These are phyloP conservation scores for Nemapogon koenigi DNA, from an alignment of 2,888 invertebrate species.

Conservation along the genomic window DNA sequence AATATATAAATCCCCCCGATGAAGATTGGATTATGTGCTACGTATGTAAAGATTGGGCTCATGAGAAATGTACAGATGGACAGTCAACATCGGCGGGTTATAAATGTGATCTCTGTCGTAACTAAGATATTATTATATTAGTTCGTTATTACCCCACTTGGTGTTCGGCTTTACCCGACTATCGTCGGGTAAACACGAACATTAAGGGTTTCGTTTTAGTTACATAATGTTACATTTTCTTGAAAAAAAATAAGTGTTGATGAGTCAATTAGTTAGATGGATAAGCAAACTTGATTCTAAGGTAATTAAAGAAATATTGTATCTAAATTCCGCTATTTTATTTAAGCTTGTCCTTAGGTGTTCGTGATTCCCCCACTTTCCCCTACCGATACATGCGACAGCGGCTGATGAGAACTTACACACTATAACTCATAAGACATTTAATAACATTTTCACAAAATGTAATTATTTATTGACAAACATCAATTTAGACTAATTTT, in stretches of 20 bases:
- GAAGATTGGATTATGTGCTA: constrained; percentile 18
- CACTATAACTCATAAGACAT: too few species aligned
- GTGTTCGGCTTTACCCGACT: too few species aligned
- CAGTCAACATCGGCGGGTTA: constrained; percentile 8
- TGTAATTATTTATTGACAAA: too few species aligned
- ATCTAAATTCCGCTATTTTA: not conserved
- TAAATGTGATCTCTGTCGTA: constrained; percentile 14
- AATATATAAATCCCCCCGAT: constrained; percentile 10
- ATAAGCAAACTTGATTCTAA: constrained; percentile 41
- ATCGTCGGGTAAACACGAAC: not conserved
- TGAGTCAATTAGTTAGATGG: constrained; percentile 26
- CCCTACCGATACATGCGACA: too few species aligned
- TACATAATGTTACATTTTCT: constrained; percentile 17
- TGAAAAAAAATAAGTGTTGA: not conserved
- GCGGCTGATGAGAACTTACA: too few species aligned
- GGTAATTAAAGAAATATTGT: constrained; percentile 33
- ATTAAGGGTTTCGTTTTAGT: not conserved
- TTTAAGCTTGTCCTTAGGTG: not conserved
- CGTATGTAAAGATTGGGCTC: constrained; percentile 16
- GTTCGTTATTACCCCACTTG: constrained; percentile 14
- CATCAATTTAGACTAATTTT: too few species aligned
- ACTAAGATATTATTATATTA: constrained; percentile 7
- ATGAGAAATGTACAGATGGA: constrained; percentile 15
- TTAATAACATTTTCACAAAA: too few species aligned
- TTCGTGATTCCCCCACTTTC: not conserved